Conservation (phyloP, 2,888 invertebrate genomes). For the Troides aeacus region DNA sequence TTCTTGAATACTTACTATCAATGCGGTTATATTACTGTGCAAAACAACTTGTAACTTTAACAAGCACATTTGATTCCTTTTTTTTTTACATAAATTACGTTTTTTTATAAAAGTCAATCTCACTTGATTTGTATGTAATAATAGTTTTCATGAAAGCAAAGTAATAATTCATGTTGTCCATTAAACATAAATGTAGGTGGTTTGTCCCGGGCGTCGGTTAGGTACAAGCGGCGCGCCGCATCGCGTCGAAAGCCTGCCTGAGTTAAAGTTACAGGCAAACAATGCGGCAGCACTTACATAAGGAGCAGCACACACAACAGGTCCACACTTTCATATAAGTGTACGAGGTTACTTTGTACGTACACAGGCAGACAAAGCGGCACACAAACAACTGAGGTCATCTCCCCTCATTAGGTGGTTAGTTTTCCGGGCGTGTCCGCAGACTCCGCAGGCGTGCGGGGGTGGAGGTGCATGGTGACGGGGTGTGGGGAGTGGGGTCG, state of each 20-base stretch:
- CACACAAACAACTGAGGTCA: conserved; percentile 78
- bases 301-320: conserved; percentile 68
- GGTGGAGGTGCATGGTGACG: conserved; percentile 52
- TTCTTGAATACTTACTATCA: too few species aligned
- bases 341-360: conserved; percentile 61
- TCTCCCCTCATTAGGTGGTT: conserved; percentile 81
- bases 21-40: too few species aligned
- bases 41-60: too few species aligned
- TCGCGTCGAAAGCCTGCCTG: conserved; percentile 39
- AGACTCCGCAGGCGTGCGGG: conserved; percentile 65
- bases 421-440: conserved; percentile 80
- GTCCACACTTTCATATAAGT: conserved; percentile 64
- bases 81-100: too few species aligned
- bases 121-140: not conserved
- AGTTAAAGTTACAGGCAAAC: conserved; percentile 40
- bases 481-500: conserved; percentile 44
- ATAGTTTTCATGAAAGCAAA: not conserved
- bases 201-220: conserved; percentile 5
- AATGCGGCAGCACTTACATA: conserved; percentile 47
- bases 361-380: conserved; percentile 48
- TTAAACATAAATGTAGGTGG: conserved; percentile 13
- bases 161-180: not conserved
- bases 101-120: too few species aligned
- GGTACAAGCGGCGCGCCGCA: conserved; percentile 28
- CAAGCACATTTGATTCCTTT: too few species aligned